These are phyloP conservation scores for Dicranocentrus wangi DNA, from an alignment of 2,888 invertebrate genomes.

Conservation along the genomic window DNA sequence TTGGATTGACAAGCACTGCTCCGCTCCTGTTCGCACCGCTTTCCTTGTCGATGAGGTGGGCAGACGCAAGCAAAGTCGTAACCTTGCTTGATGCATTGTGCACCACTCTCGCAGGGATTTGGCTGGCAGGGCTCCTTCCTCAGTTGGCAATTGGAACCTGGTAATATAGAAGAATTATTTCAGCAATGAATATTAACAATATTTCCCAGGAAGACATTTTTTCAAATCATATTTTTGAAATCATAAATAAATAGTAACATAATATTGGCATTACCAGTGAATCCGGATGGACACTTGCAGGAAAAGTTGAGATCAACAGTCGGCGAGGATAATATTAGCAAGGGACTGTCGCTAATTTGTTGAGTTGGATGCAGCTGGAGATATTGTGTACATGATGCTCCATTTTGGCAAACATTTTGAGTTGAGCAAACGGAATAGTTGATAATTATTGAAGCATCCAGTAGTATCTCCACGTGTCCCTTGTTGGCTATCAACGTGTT, in stretches of 20 bases:
- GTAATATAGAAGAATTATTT: no score
- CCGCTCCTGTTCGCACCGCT: conserved; percentile 87
- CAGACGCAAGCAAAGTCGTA: conserved; percentile 90
- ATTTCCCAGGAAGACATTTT: no score
- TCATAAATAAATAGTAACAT: no score
- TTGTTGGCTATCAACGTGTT: conserved; percentile 82
- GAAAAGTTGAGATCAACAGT: conserved; percentile 84
- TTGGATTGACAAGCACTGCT: conserved; percentile 89
- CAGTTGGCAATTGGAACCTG: conserved; percentile 80
- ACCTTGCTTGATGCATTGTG: conserved; percentile 87
- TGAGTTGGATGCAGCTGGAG: conserved; percentile 81
- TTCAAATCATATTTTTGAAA: no score
- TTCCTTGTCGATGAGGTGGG: conserved; percentile 85
- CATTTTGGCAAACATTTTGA: conserved; percentile 82
- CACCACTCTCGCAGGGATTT: conserved; percentile 88
- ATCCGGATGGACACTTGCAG: conserved; percentile 89
- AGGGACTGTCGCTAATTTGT: conserved; percentile 86
- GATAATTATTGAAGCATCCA: conserved; percentile 79
- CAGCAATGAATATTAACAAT: no score
- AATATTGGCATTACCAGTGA: conserved; percentile 86
- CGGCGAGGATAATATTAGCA: conserved; percentile 88
- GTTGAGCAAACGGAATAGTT: conserved; percentile 84
- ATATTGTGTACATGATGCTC: conserved; percentile 84
- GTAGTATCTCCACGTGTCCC: conserved; percentile 80
- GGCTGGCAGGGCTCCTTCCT: conserved; percentile 93